Conservation (phyloP, 2,888 invertebrate species). For the Sepiola atlantica region DNA sequence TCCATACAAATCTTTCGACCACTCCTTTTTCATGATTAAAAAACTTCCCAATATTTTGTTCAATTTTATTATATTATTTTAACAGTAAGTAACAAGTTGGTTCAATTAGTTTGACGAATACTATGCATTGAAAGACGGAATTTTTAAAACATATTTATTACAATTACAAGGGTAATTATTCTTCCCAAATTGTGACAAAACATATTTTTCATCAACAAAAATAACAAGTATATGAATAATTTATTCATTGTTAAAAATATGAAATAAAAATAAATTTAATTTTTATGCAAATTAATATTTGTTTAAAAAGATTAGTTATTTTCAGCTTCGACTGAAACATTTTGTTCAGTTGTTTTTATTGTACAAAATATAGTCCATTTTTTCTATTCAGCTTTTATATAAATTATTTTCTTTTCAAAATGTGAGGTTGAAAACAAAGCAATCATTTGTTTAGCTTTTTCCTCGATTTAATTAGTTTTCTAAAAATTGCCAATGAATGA, state of each 20-base stretch:
- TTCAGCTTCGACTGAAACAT: neutral
- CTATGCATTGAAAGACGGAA: neutral
- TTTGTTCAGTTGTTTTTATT: neutral
- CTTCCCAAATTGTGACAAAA: neutral
- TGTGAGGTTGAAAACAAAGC: neutral
- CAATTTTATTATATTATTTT: neutral
- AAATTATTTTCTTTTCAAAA: neutral
- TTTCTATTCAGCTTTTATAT: neutral
- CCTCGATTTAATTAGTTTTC: neutral
- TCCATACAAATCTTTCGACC: neutral
- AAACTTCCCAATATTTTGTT: neutral
- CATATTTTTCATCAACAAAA: too few relatives aligned
- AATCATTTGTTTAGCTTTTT: neutral
- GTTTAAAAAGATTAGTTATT: neutral
- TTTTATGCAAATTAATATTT: slow-evolving; percentile 1
- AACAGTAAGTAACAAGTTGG: neutral
- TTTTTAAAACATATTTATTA: neutral
- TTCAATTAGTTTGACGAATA: neutral
- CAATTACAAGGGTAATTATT: neutral
- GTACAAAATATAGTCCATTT: neutral
- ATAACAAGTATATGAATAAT: slow-evolving; percentile 4
- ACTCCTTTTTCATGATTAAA: neutral
- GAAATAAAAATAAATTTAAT: neutral
- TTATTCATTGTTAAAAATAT: neutral
- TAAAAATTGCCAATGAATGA: neutral